These are phyloP conservation scores for Lutraria rhynchaena DNA, from an alignment of 1,140 invertebrate species.

Conservation along the genomic window DNA sequence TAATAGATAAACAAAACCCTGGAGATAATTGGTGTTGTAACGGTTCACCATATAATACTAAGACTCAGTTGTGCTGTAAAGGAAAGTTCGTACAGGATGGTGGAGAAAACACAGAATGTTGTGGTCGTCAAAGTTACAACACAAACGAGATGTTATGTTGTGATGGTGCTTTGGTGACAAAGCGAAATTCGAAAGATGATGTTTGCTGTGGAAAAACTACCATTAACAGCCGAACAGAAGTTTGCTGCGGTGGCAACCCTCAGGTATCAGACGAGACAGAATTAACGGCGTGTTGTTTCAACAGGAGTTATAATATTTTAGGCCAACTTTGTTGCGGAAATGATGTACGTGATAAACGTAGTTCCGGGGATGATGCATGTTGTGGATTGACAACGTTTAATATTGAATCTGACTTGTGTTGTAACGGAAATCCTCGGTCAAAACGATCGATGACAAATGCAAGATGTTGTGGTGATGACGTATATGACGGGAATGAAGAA, in stretches of 20 bases:
- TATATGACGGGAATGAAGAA: background rate
- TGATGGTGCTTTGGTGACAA: conserved; percentile 1
- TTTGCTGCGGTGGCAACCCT: conserved; percentile 12
- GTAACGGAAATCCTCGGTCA: conserved; percentile 9
- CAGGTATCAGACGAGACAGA: background rate
- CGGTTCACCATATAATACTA: conserved; percentile 2
- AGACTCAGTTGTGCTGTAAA: conserved; percentile 24
- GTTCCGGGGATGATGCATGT: background rate
- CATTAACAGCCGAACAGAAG: conserved; percentile 3
- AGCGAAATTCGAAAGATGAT: conserved; percentile 4
- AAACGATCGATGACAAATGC: background rate
- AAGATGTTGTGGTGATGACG: conserved; percentile 6
- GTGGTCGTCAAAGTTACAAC: conserved; percentile 20
- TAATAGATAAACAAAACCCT: background rate
- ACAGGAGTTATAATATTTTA: conserved; percentile 1
- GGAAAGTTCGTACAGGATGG: conserved; percentile 13
- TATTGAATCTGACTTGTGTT: conserved; percentile 14
- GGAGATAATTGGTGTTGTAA: conserved; percentile 39
- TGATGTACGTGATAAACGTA: background rate
- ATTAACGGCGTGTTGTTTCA: conserved; percentile 20
- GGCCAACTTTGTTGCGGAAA: conserved; percentile 22
- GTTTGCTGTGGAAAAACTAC: conserved; percentile 39
- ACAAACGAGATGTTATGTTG: background rate
- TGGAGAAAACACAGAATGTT: conserved; percentile 19
- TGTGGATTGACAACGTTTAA: conserved; percentile 33